A percentile compares a stretch with the other conserved stretches of the same genome.
These are phyloP conservation scores for Caerostris extrusa DNA, from an alignment of 1,140 invertebrate genomes.

Conservation along the genomic window DNA sequence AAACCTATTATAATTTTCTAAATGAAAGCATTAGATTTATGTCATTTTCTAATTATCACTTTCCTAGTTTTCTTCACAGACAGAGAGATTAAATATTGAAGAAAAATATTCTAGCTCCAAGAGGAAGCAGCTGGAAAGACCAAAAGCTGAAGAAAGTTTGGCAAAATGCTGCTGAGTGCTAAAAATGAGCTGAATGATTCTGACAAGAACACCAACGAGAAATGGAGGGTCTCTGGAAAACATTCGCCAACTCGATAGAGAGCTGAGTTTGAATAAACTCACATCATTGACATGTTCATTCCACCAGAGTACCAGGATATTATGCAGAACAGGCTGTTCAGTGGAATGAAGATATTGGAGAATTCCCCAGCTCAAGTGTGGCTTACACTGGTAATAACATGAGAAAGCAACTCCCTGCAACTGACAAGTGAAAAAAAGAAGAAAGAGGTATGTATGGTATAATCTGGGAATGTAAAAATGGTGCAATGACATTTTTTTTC, in stretches of 20 bases:
- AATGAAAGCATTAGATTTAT: too few relatives aligned
- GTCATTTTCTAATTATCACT: too few relatives aligned
- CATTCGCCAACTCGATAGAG: conserved; percentile 92
- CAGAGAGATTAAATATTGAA: conserved; percentile 96
- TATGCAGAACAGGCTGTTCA: conserved; percentile 95
- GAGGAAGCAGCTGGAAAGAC: conserved; percentile 96
- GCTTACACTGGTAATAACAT: conserved; percentile 99
- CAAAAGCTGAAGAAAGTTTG: conserved; percentile 96
- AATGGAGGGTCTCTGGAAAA: conserved; percentile 97
- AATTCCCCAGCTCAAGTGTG: conserved; percentile 98
- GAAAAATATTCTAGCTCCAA: conserved; percentile 96
- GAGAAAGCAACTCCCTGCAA: conserved; percentile 81
- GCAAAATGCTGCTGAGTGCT: conserved; percentile 88
- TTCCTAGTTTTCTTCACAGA: conserved; percentile 82
- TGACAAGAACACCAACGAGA: conserved; percentile 96
- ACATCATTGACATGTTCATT: conserved; percentile 93
- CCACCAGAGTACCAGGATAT: conserved; percentile 95
- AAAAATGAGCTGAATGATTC: conserved; percentile 94
- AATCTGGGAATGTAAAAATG: too few relatives aligned
- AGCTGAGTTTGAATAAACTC: conserved; percentile 94
- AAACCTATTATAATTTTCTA: too few relatives aligned
- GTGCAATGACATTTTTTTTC: too few relatives aligned
- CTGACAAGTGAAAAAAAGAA: conserved; percentile 77
- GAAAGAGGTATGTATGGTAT: conserved; percentile 66
- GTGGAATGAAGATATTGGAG: conserved; percentile 99